Evolutionary conservation across 1,140 invertebrate species (phyloP).

Genomic region (Drosophila suzukii): DNA sequence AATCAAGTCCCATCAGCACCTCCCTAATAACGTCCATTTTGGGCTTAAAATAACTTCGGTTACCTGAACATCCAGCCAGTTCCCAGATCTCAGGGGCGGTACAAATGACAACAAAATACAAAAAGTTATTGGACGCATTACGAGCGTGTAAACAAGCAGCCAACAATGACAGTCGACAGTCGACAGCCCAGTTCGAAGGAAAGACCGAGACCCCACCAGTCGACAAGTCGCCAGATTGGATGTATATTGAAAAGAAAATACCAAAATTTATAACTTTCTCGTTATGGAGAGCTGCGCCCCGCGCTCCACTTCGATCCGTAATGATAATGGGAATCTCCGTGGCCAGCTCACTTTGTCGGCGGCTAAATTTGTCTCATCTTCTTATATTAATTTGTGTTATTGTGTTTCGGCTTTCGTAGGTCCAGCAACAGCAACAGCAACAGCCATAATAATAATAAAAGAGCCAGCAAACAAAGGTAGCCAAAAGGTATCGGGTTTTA

Average conservation of each 20-base stretch:
- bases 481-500: slow-evolving; percentile 80
- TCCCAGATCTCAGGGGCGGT: slow-evolving; percentile 22
- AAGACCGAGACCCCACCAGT: slow-evolving; percentile 71
- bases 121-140: slow-evolving; percentile 60
- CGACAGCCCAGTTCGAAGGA: neutral
- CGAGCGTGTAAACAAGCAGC: slow-evolving; percentile 77
- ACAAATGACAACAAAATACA: slow-evolving; percentile 49
- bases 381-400: slow-evolving; percentile 83
- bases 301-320: slow-evolving; percentile 1
- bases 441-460: slow-evolving; percentile 51
- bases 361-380: slow-evolving; percentile 82
- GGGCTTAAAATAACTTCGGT: slow-evolving; percentile 7
- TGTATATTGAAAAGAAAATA: slow-evolving; percentile 62
- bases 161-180: slow-evolving; percentile 65
- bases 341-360: slow-evolving; percentile 70
- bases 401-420: slow-evolving; percentile 69
- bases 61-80: slow-evolving; percentile 8
- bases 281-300: slow-evolving; percentile 61
- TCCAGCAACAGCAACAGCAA: slow-evolving; percentile 35
- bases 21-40: slow-evolving; percentile 11
- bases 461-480: slow-evolving; percentile 62
- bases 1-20: neutral
- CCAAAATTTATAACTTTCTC: slow-evolving; percentile 83
- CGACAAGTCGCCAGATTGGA: slow-evolving; percentile 17
- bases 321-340: slow-evolving; percentile 25